These are phyloP conservation scores for Coecobrya sp. DNA, from an alignment of 2,888 invertebrate genomes.

Conservation along the genomic window DNA sequence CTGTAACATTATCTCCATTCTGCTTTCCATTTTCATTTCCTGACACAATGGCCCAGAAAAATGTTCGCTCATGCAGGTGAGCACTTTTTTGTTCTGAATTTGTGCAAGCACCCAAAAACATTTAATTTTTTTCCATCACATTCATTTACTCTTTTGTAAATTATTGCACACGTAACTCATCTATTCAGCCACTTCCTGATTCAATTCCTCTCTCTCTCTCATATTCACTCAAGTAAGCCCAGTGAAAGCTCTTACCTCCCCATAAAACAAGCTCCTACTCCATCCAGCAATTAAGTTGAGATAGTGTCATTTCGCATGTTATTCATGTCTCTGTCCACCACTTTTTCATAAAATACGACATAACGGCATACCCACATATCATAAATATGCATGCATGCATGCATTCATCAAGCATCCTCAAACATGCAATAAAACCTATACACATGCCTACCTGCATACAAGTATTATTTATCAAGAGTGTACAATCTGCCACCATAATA, in stretches of 20 bases:
- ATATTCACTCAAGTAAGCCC: background rate
- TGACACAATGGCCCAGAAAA: constrained; percentile 60
- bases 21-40: constrained; percentile 49
- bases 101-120: constrained; percentile 9
- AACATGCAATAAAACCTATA: background rate
- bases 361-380: constrained; percentile 5
- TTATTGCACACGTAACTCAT: constrained; percentile 50
- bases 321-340: constrained; percentile 55
- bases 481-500: constrained; percentile 33
- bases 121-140: constrained; percentile 42
- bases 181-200: constrained; percentile 27
- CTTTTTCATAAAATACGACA: constrained; percentile 32
- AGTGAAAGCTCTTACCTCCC: constrained; percentile 32
- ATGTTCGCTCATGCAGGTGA: background rate
- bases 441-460: background rate
- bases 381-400: background rate
- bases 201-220: background rate
- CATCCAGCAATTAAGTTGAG: constrained; percentile 67
- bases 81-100: constrained; percentile 6
- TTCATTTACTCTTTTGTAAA: constrained; percentile 25
- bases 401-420: constrained; percentile 37
- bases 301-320: constrained; percentile 72
- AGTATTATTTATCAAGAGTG: constrained; percentile 6
- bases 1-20: constrained; percentile 37
- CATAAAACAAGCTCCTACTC: constrained; percentile 35